phyloP scores from a whole-genome alignment of 2,113 vertebrate genomes.

The Hippocampus abdominalis region DNA sequence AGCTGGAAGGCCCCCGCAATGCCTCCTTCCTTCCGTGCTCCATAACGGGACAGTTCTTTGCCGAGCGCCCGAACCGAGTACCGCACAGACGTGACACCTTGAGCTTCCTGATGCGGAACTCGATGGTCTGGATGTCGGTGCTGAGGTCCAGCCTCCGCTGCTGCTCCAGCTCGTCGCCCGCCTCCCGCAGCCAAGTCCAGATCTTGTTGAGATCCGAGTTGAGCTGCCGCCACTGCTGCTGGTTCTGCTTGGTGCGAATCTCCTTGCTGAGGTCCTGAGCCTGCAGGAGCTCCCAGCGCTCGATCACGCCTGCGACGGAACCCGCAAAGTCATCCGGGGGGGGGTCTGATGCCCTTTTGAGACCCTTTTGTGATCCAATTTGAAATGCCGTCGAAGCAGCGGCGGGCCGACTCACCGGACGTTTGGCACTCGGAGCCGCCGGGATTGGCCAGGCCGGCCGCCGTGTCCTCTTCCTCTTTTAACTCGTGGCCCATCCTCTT shows the following conservation, averaged over 20 bases:
- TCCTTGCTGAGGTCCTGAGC: conserved; percentile 93
- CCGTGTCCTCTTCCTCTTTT: conserved; percentile 85
- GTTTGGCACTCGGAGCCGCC: conserved; percentile 88
- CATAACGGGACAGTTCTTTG: no score
- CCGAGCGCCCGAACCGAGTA: no score
- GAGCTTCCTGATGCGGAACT: conserved; percentile 87
- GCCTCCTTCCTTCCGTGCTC: no score
- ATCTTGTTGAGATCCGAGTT: conserved; percentile 83
- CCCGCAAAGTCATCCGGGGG: no score
- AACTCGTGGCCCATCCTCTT: conserved; percentile 85
- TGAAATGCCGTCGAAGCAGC: no score
- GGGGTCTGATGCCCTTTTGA: no score
- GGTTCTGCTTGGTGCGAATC: conserved; percentile 87
- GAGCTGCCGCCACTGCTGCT: conserved; percentile 95
- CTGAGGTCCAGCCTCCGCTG: conserved; percentile 78
- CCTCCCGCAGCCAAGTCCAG: conserved; percentile 83
- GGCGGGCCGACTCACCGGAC: conserved; percentile 70
- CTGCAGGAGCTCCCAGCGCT: conserved; percentile 95
- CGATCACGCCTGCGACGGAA: conserved; percentile 83
- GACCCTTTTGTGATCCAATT: no score
- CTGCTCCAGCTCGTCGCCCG: conserved; percentile 82
- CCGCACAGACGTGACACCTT: conserved; percentile 68
- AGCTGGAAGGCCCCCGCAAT: no score
- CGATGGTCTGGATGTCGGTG: conserved; percentile 85
- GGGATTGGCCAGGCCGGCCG: conserved; percentile 86